phyloP scores from a whole-genome alignment of 2,888 invertebrate genomes.

The Eristalis intricaria region DNA sequence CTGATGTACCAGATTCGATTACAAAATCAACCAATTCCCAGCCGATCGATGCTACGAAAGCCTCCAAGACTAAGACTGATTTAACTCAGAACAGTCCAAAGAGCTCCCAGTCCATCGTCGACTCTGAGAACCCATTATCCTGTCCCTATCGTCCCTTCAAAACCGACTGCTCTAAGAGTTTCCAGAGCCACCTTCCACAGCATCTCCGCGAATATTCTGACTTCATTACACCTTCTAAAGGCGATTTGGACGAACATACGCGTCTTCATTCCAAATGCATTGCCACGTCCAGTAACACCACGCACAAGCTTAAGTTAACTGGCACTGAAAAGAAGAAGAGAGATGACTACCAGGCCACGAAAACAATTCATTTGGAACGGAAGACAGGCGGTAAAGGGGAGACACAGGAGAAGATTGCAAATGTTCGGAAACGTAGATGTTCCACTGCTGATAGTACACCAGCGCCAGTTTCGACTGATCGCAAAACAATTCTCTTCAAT shows the following conservation, averaged over 20 bases:
- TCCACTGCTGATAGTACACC: neutral
- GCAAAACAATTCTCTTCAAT: constrained; percentile 80
- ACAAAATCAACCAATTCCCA: neutral
- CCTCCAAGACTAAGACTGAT: neutral
- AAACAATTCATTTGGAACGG: too few relatives aligned
- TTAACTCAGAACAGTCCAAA: too few relatives aligned
- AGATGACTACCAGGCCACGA: neutral
- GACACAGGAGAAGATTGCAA: neutral
- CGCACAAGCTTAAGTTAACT: too few relatives aligned
- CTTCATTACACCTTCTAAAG: neutral
- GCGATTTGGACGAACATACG: neutral
- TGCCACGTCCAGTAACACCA: too few relatives aligned
- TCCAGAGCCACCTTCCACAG: neutral
- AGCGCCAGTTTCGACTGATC: constrained; percentile 46
- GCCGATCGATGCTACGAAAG: neutral
- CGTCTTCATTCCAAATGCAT: neutral
- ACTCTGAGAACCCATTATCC: neutral
- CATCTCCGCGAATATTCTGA: neutral
- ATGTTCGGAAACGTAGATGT: neutral
- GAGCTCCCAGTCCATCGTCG: neutral
- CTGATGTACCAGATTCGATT: too few relatives aligned
- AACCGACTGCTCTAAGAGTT: neutral
- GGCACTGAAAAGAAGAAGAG: neutral
- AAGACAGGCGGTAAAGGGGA: too few relatives aligned
- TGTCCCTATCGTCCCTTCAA: neutral